phyloP scores from a whole-genome alignment of 2,113 vertebrate genomes.

The Pedetes capensis region DNA sequence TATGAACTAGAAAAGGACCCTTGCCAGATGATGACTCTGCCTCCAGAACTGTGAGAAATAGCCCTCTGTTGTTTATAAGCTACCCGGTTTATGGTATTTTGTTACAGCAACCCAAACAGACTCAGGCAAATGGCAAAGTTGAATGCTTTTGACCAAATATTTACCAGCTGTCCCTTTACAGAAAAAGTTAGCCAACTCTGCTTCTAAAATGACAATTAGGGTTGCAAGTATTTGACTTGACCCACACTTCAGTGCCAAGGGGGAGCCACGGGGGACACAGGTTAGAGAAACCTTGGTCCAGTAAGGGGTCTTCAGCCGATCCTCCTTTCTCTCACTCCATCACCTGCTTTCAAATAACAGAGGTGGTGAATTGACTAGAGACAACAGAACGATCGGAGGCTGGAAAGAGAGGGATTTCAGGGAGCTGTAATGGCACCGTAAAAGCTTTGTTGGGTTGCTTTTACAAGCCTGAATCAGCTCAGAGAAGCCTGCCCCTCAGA shows the following conservation, averaged over 20 bases:
- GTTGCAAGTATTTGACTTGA: constrained; percentile 34
- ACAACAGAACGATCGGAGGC: constrained; percentile 74
- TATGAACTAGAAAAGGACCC: background rate
- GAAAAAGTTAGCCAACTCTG: background rate
- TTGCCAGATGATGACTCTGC: background rate
- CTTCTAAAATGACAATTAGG: constrained; percentile 4
- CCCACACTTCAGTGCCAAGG: background rate
- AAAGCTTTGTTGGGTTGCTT: constrained; percentile 83
- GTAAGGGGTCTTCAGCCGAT: constrained; percentile 42
- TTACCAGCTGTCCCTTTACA: background rate
- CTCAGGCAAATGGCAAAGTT: background rate
- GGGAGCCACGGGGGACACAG: background rate
- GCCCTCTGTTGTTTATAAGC: background rate
- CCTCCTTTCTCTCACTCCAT: background rate
- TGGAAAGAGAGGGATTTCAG: constrained; percentile 78
- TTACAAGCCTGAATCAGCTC: constrained; percentile 80
- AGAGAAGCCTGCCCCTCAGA: constrained; percentile 77
- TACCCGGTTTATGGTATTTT: background rate
- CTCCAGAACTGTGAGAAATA: background rate
- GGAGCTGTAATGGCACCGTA: constrained; percentile 79
- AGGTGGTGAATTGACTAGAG: constrained; percentile 74
- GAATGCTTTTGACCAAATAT: background rate
- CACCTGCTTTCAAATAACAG: constrained; percentile 70
- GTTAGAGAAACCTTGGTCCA: background rate
- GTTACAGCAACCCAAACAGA: background rate